Conservation (phyloP, 2,113 vertebrate genomes). For the Uropsilus gracilis region DNA sequence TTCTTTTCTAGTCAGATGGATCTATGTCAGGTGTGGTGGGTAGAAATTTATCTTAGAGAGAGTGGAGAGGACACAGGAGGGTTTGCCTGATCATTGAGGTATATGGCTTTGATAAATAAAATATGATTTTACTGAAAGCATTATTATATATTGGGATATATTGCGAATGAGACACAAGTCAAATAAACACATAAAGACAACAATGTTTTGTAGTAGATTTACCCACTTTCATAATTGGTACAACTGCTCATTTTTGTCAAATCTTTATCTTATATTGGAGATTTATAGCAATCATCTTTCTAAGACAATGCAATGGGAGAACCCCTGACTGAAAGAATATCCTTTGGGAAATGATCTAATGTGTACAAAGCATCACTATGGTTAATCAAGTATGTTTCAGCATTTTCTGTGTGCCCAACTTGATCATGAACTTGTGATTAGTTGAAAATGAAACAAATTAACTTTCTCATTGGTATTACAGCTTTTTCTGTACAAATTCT, state of each 20-base stretch:
- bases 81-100: background rate
- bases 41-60: background rate
- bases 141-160: background rate
- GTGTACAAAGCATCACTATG: background rate
- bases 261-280: rapidly evolving
- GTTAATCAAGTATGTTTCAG: background rate
- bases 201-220: background rate
- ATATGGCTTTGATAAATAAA: background rate
- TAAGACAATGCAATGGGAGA: background rate
- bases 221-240: background rate
- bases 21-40: background rate
- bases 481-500: background rate
- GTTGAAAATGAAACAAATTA: conserved; percentile 19
- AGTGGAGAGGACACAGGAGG: background rate
- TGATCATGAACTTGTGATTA: background rate
- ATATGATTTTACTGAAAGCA: background rate
- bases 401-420: background rate
- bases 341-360: conserved; percentile 20
- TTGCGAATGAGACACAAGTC: background rate
- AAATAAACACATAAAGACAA: conserved; percentile 33
- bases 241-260: background rate
- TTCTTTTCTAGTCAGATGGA: background rate
- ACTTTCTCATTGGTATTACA: background rate
- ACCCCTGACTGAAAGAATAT: background rate
- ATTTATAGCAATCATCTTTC: background rate